phyloP scores from a whole-genome alignment of 2,888 invertebrate species.

The Idaea aversata region DNA sequence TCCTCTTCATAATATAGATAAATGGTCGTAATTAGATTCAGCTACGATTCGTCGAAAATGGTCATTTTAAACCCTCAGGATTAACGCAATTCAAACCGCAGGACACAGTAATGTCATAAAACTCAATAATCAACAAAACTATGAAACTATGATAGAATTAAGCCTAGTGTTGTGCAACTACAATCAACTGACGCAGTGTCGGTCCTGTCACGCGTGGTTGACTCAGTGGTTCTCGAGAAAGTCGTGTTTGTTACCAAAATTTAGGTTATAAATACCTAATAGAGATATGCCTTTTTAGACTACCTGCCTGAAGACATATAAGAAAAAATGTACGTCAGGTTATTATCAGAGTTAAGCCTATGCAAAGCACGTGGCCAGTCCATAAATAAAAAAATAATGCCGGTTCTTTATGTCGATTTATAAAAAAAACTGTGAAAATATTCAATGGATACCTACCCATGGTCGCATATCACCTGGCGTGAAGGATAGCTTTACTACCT shows the following conservation, averaged over 20 bases:
- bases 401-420: no score
- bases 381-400: no score
- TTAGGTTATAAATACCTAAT: neutral
- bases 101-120: neutral
- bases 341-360: neutral
- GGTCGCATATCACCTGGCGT: no score
- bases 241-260: neutral
- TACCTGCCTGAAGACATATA: neutral
- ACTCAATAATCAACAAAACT: neutral
- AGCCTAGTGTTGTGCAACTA: neutral
- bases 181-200: neutral
- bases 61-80: no score
- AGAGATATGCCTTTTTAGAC: neutral
- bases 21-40: no score
- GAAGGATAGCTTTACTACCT: no score
- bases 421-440: no score
- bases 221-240: neutral
- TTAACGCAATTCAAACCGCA: no score
- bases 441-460: no score
- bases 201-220: neutral
- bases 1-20: no score
- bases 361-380: no score
- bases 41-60: no score
- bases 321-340: neutral
- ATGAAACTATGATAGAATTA: neutral